Evolutionary conservation across 1,140 invertebrate genomes (phyloP).

Genomic region (Berghia stephanieae): DNA sequence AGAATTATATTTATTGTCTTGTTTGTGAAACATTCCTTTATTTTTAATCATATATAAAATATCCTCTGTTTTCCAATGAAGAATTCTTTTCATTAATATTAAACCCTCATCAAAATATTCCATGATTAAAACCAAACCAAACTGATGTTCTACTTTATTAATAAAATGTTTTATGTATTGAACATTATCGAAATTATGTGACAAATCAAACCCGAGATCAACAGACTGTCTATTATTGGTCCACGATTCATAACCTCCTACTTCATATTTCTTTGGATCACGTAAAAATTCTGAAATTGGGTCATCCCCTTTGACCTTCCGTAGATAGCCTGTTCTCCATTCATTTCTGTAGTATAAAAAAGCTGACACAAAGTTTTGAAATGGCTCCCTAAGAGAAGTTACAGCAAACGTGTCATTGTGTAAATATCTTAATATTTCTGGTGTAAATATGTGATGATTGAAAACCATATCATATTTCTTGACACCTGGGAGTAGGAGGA

Average conservation of each 20-base stretch:
- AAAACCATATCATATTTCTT: conserved; percentile 30
- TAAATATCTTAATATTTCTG: conserved; percentile 10
- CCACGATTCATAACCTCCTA: not conserved
- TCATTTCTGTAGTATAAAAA: conserved; percentile 13
- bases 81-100: conserved; percentile 35
- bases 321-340: not conserved
- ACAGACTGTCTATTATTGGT: conserved; percentile 29
- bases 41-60: conserved; percentile 38
- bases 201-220: conserved; percentile 16
- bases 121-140: conserved; percentile 39
- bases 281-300: not conserved
- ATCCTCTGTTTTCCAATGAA: conserved; percentile 41
- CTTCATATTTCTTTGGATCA: conserved; percentile 13
- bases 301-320: not conserved
- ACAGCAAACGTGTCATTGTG: conserved; percentile 28
- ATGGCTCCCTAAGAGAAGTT: conserved; percentile 10
- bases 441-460: conserved; percentile 22
- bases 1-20: too few species aligned
- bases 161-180: conserved; percentile 21
- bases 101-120: conserved; percentile 44
- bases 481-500: not conserved
- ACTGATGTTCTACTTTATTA: conserved; percentile 31
- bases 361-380: conserved; percentile 15
- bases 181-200: not conserved
- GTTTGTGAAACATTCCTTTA: not conserved